These are phyloP conservation scores for Drosophila stalkeri DNA, from an alignment of 2,888 invertebrate species.

Conservation along the genomic window DNA sequence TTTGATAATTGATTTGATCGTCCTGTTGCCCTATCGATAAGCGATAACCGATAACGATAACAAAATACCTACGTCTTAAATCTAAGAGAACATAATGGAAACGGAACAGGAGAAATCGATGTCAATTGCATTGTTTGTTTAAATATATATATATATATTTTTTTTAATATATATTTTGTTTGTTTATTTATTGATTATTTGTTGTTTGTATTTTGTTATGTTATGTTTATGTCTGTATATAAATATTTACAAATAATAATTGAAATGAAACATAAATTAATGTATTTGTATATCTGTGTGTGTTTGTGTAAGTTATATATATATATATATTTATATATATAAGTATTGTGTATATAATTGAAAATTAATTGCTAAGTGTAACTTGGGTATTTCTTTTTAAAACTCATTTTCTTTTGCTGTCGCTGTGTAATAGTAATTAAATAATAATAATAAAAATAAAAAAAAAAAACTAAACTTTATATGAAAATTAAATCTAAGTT, in stretches of 20 bases:
- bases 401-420: constrained; percentile 18
- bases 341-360: constrained; percentile 10
- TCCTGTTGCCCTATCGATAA: constrained; percentile 32
- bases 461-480: constrained; percentile 30
- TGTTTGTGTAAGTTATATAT: constrained; percentile 9
- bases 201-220: constrained; percentile 18
- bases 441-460: constrained; percentile 7
- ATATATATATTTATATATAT: constrained; percentile 8
- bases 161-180: background rate
- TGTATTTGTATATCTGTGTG: constrained; percentile 15
- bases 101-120: constrained; percentile 14
- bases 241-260: constrained; percentile 51
- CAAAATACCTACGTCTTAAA: background rate
- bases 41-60: constrained; percentile 23
- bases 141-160: background rate
- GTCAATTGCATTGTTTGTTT: constrained; percentile 12
- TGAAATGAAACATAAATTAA: constrained; percentile 46
- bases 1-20: constrained; percentile 22
- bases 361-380: constrained; percentile 20
- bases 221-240: constrained; percentile 25
- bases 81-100: constrained; percentile 18
- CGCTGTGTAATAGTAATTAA: constrained; percentile 21
- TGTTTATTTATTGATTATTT: constrained; percentile 37
- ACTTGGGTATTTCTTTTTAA: background rate
- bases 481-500: constrained; percentile 19